phyloP scores from a whole-genome alignment of 2,888 invertebrate species.

The Agrochola lota region DNA sequence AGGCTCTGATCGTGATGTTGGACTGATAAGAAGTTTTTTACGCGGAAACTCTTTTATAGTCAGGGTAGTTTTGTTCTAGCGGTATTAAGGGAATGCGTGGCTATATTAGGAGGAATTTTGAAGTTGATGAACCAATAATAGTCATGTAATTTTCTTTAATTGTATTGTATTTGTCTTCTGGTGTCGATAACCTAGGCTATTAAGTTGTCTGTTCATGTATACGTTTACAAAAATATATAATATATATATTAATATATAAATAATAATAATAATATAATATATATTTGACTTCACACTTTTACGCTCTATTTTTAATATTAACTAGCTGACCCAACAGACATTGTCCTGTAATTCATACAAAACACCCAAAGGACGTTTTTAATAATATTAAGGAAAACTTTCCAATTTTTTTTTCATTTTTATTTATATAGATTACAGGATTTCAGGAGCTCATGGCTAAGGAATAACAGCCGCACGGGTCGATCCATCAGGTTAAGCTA shows the following conservation, averaged over 20 bases:
- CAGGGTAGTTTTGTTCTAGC: conserved; percentile 7
- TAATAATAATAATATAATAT: too few species aligned
- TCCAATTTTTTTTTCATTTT: too few species aligned
- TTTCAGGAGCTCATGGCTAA: neutral
- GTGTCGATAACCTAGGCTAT: neutral
- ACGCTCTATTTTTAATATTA: neutral
- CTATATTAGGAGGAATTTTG: neutral
- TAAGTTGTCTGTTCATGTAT: neutral
- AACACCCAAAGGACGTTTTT: neutral
- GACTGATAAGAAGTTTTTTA: conserved; percentile 54
- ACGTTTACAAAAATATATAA: conserved; percentile 19
- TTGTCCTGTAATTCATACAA: neutral
- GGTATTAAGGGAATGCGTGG: neutral
- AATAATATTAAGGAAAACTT: too few species aligned
- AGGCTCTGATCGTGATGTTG: conserved; percentile 44
- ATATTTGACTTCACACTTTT: neutral
- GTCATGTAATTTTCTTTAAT: conserved; percentile 1
- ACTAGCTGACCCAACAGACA: neutral
- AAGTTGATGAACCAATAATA: conserved; percentile 17
- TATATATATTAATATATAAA: too few species aligned
- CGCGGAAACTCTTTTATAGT: conserved; percentile 26
- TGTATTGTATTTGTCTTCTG: neutral
- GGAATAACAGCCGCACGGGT: too few species aligned
- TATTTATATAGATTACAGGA: too few species aligned
- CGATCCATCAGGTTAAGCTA: too few species aligned